A percentile compares a stretch with the other conserved stretches of the same genome.
Evolutionary conservation across 2,888 invertebrate genomes (phyloP).

Genomic region (Villa cingulata): DNA sequence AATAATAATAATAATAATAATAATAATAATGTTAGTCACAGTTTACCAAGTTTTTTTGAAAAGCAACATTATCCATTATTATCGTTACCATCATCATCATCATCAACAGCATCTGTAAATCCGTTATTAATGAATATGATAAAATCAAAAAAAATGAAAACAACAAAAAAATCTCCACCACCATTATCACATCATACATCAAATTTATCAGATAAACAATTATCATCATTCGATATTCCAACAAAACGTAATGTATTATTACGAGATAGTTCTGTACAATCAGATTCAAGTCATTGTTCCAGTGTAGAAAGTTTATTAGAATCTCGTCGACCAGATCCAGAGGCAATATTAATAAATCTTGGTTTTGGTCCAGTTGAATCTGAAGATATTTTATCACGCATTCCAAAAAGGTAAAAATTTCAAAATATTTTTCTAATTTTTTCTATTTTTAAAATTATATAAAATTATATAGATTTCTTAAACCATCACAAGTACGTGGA

Average conservation of each 20-base stretch:
- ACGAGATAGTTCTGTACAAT: slow-evolving; percentile 32
- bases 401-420: slow-evolving; percentile 45
- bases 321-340: slow-evolving; percentile 74
- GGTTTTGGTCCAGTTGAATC: slow-evolving; percentile 64
- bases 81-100: not conserved
- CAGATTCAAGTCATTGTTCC: slow-evolving; percentile 52
- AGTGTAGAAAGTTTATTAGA: slow-evolving; percentile 72
- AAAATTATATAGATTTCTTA: slow-evolving; percentile 45
- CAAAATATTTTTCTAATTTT: not conserved
- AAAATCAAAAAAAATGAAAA: slow-evolving; percentile 1
- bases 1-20: slow-evolving; percentile 1
- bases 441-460: not conserved
- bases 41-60: slow-evolving; percentile 12
- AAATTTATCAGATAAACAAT: not conserved
- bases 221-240: not conserved
- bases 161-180: too few species aligned
- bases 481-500: slow-evolving; percentile 63
- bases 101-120: not conserved
- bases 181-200: slow-evolving; percentile 6
- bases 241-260: slow-evolving; percentile 18
- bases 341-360: slow-evolving; percentile 67
- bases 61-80: too few species aligned
- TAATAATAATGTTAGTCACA: slow-evolving; percentile 9
- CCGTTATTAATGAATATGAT: not conserved
- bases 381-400: slow-evolving; percentile 56